Percentiles rank a stretch among this genome's conserved stretches.
Evolutionary conservation across 2,113 vertebrate genomes (phyloP).

Genomic region (Tenebrosternarchus preto): DNA sequence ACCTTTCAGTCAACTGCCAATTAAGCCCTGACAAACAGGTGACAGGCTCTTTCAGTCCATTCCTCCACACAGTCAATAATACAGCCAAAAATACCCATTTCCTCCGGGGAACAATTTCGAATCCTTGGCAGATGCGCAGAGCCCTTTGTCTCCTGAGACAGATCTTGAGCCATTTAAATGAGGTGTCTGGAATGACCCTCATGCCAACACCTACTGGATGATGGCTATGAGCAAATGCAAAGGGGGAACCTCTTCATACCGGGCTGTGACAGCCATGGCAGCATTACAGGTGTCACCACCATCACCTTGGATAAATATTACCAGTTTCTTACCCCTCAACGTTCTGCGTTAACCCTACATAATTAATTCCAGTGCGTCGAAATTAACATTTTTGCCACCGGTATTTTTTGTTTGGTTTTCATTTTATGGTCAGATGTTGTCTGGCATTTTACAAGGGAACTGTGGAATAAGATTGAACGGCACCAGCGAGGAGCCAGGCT

Average conservation of each 20-base stretch:
- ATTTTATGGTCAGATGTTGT: neutral
- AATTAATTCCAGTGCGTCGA: neutral
- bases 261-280: slow-evolving; percentile 37
- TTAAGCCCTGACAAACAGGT: slow-evolving; percentile 5
- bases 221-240: slow-evolving; percentile 46
- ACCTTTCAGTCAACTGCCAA: slow-evolving; percentile 7
- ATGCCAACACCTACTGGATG: slow-evolving; percentile 19
- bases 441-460: neutral
- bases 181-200: slow-evolving; percentile 32
- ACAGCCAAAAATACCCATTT: neutral
- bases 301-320: slow-evolving; percentile 10
- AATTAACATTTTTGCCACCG: neutral
- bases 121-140: neutral
- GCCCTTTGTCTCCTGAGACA: slow-evolving; percentile 12
- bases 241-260: slow-evolving; percentile 19
- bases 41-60: neutral
- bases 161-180: slow-evolving; percentile 37
- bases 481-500: no score
- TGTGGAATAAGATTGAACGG: neutral
- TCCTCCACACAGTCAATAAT: slow-evolving; percentile 9
- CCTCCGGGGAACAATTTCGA: slow-evolving; percentile 11
- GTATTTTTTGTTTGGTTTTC: neutral
- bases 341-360: neutral
- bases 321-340: neutral
- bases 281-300: slow-evolving; percentile 24